phyloP scores from a whole-genome alignment of 2,113 vertebrate genomes.

The Etheostoma cragini region DNA sequence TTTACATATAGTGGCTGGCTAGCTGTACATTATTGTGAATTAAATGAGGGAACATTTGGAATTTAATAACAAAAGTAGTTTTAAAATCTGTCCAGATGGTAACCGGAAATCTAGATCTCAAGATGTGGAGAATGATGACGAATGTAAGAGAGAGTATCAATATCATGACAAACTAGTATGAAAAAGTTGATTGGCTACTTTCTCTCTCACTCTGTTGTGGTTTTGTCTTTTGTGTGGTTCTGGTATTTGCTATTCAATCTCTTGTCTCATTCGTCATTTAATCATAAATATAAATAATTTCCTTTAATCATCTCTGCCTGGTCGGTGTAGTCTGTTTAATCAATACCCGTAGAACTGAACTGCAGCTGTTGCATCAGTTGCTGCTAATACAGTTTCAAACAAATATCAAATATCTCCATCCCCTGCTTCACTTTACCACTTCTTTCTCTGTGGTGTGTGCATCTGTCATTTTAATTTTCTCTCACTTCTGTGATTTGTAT shows the following conservation, averaged over 20 bases:
- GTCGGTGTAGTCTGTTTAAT: conserved; percentile 12
- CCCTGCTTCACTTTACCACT: conserved; percentile 11
- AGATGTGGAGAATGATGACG: neutral
- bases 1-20: neutral
- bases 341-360: conserved; percentile 16
- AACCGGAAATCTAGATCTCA: neutral
- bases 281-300: conserved; percentile 39
- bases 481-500: conserved; percentile 2
- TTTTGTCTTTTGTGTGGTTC: conserved; percentile 13
- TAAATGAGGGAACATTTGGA: neutral
- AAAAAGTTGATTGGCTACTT: neutral
- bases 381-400: conserved; percentile 32
- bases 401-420: conserved; percentile 13
- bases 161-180: neutral
- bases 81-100: neutral
- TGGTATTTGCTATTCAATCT: neutral
- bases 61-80: neutral
- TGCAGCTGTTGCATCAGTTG: conserved; percentile 15
- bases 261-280: conserved; percentile 11
- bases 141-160: neutral
- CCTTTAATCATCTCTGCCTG: conserved; percentile 28
- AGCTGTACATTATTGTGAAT: neutral
- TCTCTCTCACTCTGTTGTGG: neutral
- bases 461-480: conserved; percentile 32
- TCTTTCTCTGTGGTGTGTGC: conserved; percentile 6